phyloP scores from a whole-genome alignment of 2,113 vertebrate species.

The Mystacornis crossleyi region DNA sequence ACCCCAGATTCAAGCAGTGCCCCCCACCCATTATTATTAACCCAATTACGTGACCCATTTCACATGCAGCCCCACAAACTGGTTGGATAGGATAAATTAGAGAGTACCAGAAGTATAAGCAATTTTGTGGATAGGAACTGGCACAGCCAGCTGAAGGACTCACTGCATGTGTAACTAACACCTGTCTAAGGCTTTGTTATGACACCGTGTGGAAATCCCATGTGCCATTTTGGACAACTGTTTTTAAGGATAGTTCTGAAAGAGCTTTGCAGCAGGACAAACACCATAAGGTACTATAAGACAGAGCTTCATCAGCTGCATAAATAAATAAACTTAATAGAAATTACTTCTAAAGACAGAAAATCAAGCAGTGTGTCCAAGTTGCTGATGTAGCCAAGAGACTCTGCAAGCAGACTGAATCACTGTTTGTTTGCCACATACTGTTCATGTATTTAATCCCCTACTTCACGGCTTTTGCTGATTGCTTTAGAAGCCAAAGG shows the following conservation, averaged over 20 bases:
- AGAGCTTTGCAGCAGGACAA: neutral
- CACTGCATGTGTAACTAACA: neutral
- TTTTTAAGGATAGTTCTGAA: neutral
- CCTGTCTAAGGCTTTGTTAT: neutral
- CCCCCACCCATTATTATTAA: neutral
- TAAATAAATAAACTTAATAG: neutral
- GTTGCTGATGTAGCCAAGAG: neutral
- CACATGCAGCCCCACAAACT: neutral
- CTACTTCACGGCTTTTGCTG: neutral
- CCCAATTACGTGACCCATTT: neutral
- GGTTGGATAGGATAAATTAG: constrained; percentile 26
- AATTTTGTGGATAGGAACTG: neutral
- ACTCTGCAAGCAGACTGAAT: neutral
- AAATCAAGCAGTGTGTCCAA: constrained; percentile 4
- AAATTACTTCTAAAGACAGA: neutral
- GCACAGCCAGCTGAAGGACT: neutral
- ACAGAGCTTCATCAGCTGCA: neutral
- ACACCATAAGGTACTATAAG: neutral
- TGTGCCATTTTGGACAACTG: neutral
- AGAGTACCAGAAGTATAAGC: neutral
- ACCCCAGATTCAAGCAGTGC: neutral
- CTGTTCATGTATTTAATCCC: neutral
- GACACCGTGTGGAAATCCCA: neutral
- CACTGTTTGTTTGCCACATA: neutral
- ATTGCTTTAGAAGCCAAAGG: neutral